phyloP scores from a whole-genome alignment of 92 coral and sea anemone genomes.

The Muricea muricata region DNA sequence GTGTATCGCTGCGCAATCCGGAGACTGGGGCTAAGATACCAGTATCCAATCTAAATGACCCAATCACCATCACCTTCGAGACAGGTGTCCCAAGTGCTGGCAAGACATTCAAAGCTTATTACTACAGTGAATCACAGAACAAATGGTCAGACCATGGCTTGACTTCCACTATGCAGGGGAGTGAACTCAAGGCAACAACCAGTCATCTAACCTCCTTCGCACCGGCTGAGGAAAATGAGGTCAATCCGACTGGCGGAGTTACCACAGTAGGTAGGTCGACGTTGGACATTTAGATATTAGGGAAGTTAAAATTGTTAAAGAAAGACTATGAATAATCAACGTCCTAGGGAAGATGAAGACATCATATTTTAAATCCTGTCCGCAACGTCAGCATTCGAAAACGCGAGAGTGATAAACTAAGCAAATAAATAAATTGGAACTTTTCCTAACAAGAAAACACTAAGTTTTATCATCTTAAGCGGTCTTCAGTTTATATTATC shows the following conservation, averaged over 20 bases:
- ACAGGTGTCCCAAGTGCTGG: slow-evolving; percentile 26
- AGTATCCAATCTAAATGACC: background rate
- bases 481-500: no score
- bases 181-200: background rate
- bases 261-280: background rate
- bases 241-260: background rate
- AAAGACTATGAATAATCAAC: no score
- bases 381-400: no score
- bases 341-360: no score
- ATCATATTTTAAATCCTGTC: no score
- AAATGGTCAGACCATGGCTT: slow-evolving; percentile 12
- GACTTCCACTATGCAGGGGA: background rate
- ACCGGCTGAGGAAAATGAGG: background rate
- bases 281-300: no score
- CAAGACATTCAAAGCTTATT: slow-evolving; percentile 7
- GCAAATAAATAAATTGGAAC: no score
- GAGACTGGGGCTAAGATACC: slow-evolving; percentile 16
- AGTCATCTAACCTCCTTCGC: slow-evolving; percentile 15
- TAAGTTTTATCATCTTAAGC: no score
- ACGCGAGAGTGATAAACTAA: no score
- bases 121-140: background rate
- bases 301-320: no score
- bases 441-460: no score
- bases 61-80: background rate
- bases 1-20: background rate